These are phyloP conservation scores for Deroplatys truncata DNA, from an alignment of 2,888 invertebrate species.

Conservation along the genomic window DNA sequence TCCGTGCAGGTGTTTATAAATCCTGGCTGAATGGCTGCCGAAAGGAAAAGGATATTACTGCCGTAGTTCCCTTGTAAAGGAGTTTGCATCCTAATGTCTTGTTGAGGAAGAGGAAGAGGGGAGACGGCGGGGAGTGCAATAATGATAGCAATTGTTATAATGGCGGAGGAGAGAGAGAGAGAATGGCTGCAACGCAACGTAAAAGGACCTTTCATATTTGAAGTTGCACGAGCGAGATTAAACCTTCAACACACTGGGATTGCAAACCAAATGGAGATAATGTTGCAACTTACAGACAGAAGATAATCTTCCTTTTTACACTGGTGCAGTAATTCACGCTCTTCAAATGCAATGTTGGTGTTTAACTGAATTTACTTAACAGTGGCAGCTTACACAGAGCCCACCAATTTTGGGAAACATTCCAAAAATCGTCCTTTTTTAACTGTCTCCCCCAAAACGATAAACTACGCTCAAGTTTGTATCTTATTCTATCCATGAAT, in stretches of 20 bases:
- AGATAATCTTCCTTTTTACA: no score
- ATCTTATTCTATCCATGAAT: no score
- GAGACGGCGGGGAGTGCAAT: background rate
- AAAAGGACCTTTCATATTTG: background rate
- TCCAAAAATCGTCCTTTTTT: no score
- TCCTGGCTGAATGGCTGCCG: background rate
- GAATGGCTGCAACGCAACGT: background rate
- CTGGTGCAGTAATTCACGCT: no score
- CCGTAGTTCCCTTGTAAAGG: background rate
- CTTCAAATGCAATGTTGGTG: no score
- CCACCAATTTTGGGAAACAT: no score
- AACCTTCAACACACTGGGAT: background rate
- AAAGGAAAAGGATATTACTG: background rate
- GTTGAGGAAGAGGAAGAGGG: background rate
- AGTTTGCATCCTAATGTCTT: conserved; percentile 20
- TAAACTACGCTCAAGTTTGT: no score
- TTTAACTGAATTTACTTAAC: no score
- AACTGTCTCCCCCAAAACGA: no score
- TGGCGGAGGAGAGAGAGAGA: background rate
- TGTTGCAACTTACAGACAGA: no score
- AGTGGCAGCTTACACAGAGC: no score
- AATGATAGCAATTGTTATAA: conserved; percentile 23
- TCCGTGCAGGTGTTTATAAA: background rate
- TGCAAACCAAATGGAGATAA: no score
- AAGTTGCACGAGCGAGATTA: background rate